Base-by-base conservation (phyloP, 2,888 invertebrate genomes). In the Cerastis leucographa region DNA sequence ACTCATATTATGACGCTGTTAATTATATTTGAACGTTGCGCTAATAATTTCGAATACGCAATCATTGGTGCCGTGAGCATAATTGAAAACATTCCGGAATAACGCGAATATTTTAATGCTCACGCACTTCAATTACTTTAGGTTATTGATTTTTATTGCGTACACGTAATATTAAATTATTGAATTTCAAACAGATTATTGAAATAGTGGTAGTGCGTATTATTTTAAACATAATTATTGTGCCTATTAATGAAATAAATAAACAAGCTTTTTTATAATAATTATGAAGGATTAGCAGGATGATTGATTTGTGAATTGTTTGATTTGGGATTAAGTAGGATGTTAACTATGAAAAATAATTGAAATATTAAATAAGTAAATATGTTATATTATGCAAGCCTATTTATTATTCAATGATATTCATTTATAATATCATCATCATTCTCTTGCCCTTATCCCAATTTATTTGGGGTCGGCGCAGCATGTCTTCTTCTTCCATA, bases 21-120 rank as follows among this genome's bases (percentile, higher is more conserved):
- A 78, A 78, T 80, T 83, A 73, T 74, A 73, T 71, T 74, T 78
- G 67, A 86, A 85, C 65, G 68, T 72, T 69, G 56, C 76, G 71
- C 56, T 80, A 75, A 76, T 80, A 69, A 85, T 78, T 76, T 71
- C 61, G 67, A 51, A 71, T 87, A 75, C 56, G 61, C 61, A 35
- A 73, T 75, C 65, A 81, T 70, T 82, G 77, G 77, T 72, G 59
- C 40, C 35, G 44, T 46, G 62, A 49, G 54, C 56, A 62, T 75
- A 76, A 85, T 83, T 79, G 83, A 79, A 81, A 79, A 64, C 51
- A 80, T 80, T 84, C n/a, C 40, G 25, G 67, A 68, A 75, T 76
- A 64, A 70, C 25, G 62, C 25, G 29, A 81, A 49, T 66, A 70
- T 54, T 70, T 74, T 56, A 42, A 44, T 62, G 46, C 17, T 25